phyloP scores from a whole-genome alignment of 2,888 invertebrate species.

The Eristalinus aeneus region DNA sequence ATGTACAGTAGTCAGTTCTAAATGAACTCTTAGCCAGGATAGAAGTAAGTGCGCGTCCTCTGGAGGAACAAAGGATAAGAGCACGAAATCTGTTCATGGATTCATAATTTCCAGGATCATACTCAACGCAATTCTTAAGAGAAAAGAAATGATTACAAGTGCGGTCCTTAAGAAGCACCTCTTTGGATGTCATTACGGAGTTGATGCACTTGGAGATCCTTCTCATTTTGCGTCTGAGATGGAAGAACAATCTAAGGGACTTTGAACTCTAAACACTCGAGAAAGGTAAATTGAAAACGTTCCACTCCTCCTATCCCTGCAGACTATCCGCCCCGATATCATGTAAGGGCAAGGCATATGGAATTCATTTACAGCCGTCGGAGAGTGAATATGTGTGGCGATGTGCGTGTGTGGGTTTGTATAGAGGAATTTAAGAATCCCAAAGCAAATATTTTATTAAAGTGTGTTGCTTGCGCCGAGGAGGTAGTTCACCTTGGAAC shows the following conservation, averaged over 20 bases:
- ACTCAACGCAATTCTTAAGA: neutral
- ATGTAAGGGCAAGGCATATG: neutral
- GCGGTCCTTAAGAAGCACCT: neutral
- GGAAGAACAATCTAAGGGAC: conserved; percentile 15
- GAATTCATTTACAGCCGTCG: neutral
- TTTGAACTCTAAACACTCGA: conserved; percentile 13
- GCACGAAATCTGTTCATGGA: neutral
- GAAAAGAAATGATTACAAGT: neutral
- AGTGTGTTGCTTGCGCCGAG: neutral
- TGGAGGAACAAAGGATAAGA: neutral
- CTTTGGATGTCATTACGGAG: neutral
- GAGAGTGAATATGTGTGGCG: neutral
- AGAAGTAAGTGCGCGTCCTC: neutral
- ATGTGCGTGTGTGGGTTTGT: neutral
- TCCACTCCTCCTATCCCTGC: neutral
- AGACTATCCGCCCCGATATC: too few relatives aligned
- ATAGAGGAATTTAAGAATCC: conserved; percentile 1
- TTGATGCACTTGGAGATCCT: neutral
- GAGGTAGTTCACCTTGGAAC: conserved; percentile 3
- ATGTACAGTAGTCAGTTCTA: neutral
- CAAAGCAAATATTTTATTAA: conserved; percentile 17
- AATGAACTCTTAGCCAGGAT: neutral
- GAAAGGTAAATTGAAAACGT: conserved; percentile 5
- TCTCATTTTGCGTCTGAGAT: neutral
- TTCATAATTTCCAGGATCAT: conserved; percentile 2